phyloP scores from a whole-genome alignment of 2,888 invertebrate species.

The Lepidochitona cinerea region DNA sequence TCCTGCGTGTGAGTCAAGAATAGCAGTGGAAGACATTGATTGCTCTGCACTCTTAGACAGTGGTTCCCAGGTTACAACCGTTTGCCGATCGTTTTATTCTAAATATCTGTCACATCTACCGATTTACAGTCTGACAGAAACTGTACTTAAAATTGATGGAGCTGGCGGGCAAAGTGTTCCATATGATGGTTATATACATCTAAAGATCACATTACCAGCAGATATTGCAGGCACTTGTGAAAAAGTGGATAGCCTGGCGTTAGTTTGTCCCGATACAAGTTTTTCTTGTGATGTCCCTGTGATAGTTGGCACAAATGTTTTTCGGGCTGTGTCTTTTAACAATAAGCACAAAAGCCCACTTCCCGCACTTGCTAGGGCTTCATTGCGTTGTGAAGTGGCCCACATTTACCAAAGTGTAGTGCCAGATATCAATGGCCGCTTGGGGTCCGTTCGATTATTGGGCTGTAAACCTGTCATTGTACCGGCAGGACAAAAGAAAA shows the following conservation, averaged over 20 bases:
- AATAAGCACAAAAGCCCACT: neutral
- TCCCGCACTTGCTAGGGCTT: neutral
- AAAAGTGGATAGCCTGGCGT: neutral
- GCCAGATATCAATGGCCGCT: neutral
- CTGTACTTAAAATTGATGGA: neutral
- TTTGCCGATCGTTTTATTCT: neutral
- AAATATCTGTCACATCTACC: neutral
- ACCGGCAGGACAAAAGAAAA: neutral
- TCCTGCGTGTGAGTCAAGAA: neutral
- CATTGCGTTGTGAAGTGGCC: neutral
- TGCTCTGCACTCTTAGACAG: neutral
- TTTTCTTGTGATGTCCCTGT: neutral
- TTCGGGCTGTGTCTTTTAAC: neutral
- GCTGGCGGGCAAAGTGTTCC: neutral
- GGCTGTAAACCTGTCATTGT: neutral
- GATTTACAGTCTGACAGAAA: neutral
- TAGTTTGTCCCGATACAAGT: neutral
- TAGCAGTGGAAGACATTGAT: neutral
- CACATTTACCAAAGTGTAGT: neutral
- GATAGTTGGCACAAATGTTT: neutral
- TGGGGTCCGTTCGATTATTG: neutral
- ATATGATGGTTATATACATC: neutral
- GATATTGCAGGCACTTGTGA: neutral
- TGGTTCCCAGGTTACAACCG: neutral
- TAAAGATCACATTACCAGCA: neutral